Conservation (phyloP, 1,140 invertebrate species). For the Piezodorus guildinii region DNA sequence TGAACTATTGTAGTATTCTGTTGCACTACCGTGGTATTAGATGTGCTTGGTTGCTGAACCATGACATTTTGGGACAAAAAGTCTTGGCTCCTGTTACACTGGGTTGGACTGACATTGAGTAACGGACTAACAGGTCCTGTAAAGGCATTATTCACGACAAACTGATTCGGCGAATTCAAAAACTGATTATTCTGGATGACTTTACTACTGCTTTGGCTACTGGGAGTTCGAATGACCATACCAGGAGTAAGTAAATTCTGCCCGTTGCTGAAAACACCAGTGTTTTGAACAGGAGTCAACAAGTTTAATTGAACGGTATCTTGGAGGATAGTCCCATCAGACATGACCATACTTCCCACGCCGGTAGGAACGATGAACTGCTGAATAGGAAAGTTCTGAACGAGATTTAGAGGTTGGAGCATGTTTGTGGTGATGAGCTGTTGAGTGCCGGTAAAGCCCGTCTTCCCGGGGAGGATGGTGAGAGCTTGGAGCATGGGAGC, state of each 20-base stretch:
- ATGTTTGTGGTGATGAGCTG: slow-evolving; percentile 41
- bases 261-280: slow-evolving; percentile 36
- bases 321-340: slow-evolving; percentile 48
- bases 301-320: slow-evolving; percentile 63
- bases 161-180: slow-evolving; percentile 52
- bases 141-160: slow-evolving; percentile 59
- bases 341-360: slow-evolving; percentile 61
- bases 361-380: slow-evolving; percentile 73
- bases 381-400: slow-evolving; percentile 67
- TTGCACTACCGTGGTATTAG: slow-evolving; percentile 39
- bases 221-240: slow-evolving; percentile 62
- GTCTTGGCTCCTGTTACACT: slow-evolving; percentile 16
- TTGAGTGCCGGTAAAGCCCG: slow-evolving; percentile 30
- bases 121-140: slow-evolving; percentile 65
- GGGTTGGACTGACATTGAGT: slow-evolving; percentile 57
- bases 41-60: slow-evolving; percentile 22
- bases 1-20: slow-evolving; percentile 58
- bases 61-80: slow-evolving; percentile 19
- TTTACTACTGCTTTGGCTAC: slow-evolving; percentile 24
- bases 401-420: slow-evolving; percentile 65
- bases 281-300: slow-evolving; percentile 57
- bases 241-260: slow-evolving; percentile 58
- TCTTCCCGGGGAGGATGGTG: slow-evolving; percentile 63
- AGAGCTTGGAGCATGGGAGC: slow-evolving; percentile 44
- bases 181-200: slow-evolving; percentile 27